Base-by-base conservation (phyloP, 64 coral and sea anemone species). In the Catalaphyllia jardinei region DNA sequence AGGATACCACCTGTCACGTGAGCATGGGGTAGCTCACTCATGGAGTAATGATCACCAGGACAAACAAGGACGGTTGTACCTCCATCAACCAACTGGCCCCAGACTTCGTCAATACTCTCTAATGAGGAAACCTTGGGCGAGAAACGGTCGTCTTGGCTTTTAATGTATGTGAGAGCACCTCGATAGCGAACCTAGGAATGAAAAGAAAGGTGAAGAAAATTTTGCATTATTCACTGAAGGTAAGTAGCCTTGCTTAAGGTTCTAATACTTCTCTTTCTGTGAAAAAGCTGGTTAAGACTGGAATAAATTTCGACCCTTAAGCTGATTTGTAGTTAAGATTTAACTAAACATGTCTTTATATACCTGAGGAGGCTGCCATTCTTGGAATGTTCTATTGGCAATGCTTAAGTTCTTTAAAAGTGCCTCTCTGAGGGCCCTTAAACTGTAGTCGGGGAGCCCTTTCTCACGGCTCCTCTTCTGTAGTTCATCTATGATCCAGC, bases 291-390 rank as follows among this genome's bases (percentile, higher is more conserved):
- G 42, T 46, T 39, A 46, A 46, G 42, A 46, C 42, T 6, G 5
- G 42, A 8, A 46, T 46, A 46, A 46, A 46, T 46, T 6, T 46
- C 42, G 42, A 46, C 42, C 42, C 42, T 46, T 46, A 46, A 46
- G 42, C 42, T 46, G 42, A 46, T 46, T 46, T 46, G 42, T 46
- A 46, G 6, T 46, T 46, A 14, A 15, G 10, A 57, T 1, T 57
- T 9, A 15, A 11, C 15, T 13, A 75, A 75, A 38, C 73, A 35
- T 3, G 6, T 42, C 17, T 13, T 29, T 35, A 35, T 35, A 18
- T 69, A 89, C 88, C 46, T 73, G 27, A 51, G 88, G 12, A 12
- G 88, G 88, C 52, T 89, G 75, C 88, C 88, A 89, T 49, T 62
- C 76, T 15, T 46, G 3, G 4, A 80, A 77, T 0, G 60, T 80